A percentile compares a stretch with the other conserved stretches of the same genome.
Evolutionary conservation across 2,888 invertebrate species (phyloP).

Genomic region (Drosophila quasianomalipes): DNA sequence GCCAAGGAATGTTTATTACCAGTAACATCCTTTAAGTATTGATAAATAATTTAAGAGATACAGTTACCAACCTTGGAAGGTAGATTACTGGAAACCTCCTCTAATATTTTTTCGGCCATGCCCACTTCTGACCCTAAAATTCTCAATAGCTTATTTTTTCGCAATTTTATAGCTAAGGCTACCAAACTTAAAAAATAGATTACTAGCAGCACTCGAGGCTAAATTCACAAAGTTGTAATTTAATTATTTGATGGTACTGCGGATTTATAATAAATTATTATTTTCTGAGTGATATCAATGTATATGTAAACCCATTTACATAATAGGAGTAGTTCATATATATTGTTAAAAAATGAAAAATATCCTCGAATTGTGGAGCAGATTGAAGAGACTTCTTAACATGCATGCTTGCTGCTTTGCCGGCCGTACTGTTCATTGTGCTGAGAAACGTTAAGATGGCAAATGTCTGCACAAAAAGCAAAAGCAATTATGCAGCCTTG

Average conservation of each 20-base stretch:
- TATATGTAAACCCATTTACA: background rate
- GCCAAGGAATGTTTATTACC: too few species aligned
- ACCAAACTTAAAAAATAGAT: too few species aligned
- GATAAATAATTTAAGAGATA: background rate
- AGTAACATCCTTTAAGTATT: too few species aligned
- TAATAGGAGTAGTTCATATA: background rate
- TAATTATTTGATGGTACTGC: background rate
- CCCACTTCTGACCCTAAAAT: too few species aligned
- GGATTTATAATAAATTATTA: background rate
- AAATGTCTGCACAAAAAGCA: conserved; percentile 51
- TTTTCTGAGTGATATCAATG: background rate
- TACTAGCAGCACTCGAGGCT: too few species aligned
- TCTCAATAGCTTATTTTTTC: too few species aligned
- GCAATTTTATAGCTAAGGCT: too few species aligned
- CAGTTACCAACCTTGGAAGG: background rate
- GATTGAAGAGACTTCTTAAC: background rate
- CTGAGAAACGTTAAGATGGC: conserved; percentile 49
- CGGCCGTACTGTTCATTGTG: conserved; percentile 5
- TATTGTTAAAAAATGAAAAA: background rate
- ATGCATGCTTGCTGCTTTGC: background rate
- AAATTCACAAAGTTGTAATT: background rate
- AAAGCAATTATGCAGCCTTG: conserved; percentile 74
- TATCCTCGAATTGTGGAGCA: background rate
- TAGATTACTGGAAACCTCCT: background rate
- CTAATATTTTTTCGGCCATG: too few species aligned